Percentiles rank a stretch among this genome's conserved stretches.
Conservation (phyloP, 1,140 invertebrate genomes). For the Vanessa atalanta region DNA sequence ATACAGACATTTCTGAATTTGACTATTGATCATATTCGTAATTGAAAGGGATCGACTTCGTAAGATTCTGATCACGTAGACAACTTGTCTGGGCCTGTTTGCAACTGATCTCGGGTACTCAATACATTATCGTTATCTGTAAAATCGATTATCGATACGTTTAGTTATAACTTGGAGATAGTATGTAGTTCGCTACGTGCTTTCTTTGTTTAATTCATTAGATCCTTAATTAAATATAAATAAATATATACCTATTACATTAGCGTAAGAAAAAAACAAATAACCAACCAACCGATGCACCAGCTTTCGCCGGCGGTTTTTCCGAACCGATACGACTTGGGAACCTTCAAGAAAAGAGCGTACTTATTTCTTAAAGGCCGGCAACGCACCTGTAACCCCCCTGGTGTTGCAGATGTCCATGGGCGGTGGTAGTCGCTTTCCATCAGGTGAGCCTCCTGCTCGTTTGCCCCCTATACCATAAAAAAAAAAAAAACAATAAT, state of each 20-base stretch:
- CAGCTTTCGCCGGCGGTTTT: no score
- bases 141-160: slow-evolving; percentile 64
- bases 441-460: no score
- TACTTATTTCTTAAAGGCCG: no score
- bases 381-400: no score
- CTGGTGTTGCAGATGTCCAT: no score
- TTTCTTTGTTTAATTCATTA: not conserved
- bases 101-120: slow-evolving; percentile 53
- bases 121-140: slow-evolving; percentile 65
- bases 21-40: slow-evolving; percentile 63
- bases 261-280: not conserved
- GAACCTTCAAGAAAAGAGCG: no score
- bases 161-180: slow-evolving; percentile 46
- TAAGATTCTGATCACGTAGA: slow-evolving; percentile 51
- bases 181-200: not conserved
- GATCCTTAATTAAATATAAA: no score
- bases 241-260: no score
- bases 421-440: no score
- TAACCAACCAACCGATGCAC: no score
- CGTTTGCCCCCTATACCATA: no score
- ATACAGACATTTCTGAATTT: slow-evolving; percentile 54
- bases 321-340: no score
- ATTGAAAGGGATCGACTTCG: slow-evolving; percentile 59
- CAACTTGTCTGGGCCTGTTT: slow-evolving; percentile 43
- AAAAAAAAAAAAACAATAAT: not conserved